Conservation (phyloP, 2,113 vertebrate genomes). For the Synodontis membranacea region DNA sequence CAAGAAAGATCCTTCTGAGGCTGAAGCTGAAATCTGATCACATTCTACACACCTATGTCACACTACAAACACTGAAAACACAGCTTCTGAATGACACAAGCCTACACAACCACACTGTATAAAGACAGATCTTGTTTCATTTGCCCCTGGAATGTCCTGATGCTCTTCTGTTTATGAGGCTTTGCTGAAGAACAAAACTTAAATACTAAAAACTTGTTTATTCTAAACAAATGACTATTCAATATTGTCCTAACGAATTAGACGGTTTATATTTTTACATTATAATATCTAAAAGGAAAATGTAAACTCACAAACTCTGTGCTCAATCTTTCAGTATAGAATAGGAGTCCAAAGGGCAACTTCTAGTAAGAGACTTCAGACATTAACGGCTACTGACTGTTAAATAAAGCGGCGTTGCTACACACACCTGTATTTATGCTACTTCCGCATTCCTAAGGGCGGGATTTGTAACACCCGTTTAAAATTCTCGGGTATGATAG, state of each 20-base stretch:
- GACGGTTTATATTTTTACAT: neutral
- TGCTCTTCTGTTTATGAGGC: neutral
- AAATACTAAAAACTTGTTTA: too few species aligned
- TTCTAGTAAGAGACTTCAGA: neutral
- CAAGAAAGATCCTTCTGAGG: neutral
- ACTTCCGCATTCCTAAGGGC: constrained; percentile 10
- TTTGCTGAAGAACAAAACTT: neutral
- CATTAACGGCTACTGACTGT: neutral
- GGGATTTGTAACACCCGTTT: neutral
- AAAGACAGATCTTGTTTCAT: neutral
- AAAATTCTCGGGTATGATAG: neutral
- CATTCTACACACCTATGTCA: neutral
- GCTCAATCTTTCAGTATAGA: neutral
- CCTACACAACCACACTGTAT: neutral
- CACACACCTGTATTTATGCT: neutral
- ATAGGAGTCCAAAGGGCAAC: neutral
- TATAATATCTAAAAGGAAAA: neutral
- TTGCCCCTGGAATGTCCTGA: neutral
- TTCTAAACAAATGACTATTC: neutral
- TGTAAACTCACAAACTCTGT: neutral
- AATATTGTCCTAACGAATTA: neutral
- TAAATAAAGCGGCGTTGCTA: neutral
- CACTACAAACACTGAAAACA: neutral
- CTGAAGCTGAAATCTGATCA: neutral
- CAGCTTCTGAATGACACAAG: neutral